phyloP scores from a whole-genome alignment of 2,113 vertebrate genomes.

The Plestiodon gilberti region DNA sequence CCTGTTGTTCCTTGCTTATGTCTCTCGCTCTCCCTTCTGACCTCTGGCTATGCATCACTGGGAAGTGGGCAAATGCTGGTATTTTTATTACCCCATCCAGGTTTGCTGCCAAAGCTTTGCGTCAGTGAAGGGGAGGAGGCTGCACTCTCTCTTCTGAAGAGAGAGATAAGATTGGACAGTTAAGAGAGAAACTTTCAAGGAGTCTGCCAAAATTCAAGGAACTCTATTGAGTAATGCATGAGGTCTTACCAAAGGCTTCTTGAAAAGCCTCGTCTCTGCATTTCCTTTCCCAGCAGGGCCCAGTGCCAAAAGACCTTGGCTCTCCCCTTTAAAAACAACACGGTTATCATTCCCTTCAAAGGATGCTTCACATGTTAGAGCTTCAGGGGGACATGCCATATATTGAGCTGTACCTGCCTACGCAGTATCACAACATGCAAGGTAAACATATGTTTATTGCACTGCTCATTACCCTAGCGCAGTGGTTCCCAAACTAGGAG shows the following conservation, averaged over 20 bases:
- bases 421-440: no score
- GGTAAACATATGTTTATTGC: no score
- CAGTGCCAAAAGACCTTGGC: rapidly evolving
- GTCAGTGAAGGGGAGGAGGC: slow-evolving; percentile 33
- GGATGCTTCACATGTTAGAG: not conserved
- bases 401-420: no score
- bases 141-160: not conserved
- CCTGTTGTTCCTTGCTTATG: not conserved
- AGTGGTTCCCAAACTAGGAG: no score
- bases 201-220: slow-evolving; percentile 39
- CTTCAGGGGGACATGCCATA: no score
- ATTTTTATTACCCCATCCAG: slow-evolving; percentile 26
- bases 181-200: slow-evolving; percentile 24
- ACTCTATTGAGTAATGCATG: not conserved
- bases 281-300: slow-evolving; percentile 7
- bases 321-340: not conserved
- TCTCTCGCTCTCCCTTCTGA: not conserved
- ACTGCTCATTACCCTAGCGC: no score
- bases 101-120: slow-evolving; percentile 40
- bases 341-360: not conserved
- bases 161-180: slow-evolving; percentile 26
- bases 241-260: slow-evolving; percentile 18
- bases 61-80: slow-evolving; percentile 32
- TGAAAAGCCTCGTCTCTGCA: not conserved
- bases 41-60: slow-evolving; percentile 3